A percentile compares a stretch with the other conserved stretches of the same genome.
phyloP scores from a whole-genome alignment of 1,140 invertebrate genomes.

The Cydia splendana region DNA sequence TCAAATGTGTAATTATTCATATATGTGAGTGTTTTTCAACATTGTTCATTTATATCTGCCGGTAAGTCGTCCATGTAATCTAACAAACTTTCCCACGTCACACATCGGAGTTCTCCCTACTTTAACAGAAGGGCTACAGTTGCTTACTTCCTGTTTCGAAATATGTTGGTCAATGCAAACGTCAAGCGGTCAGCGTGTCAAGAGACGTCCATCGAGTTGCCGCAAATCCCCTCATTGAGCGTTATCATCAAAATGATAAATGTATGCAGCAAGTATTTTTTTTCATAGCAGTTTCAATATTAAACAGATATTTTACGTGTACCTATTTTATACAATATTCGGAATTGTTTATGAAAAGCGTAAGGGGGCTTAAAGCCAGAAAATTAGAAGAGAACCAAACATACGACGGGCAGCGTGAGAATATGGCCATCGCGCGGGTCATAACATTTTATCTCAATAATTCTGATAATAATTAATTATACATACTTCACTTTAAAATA shows the following conservation, averaged over 20 bases:
- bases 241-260: constrained; percentile 21
- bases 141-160: neutral
- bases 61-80: neutral
- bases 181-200: constrained; percentile 13
- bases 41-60: neutral
- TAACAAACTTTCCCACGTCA: neutral
- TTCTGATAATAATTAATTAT: too few relatives aligned
- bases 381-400: too few relatives aligned
- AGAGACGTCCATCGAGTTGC: constrained; percentile 10
- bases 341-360: too few relatives aligned
- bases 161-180: neutral
- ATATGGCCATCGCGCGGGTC: too few relatives aligned
- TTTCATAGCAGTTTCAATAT: neutral
- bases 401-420: too few relatives aligned
- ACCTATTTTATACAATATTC: too few relatives aligned
- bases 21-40: neutral
- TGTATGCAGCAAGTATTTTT: constrained; percentile 1
- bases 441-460: too few relatives aligned
- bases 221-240: constrained; percentile 15
- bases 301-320: neutral
- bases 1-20: neutral
- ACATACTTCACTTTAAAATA: too few relatives aligned
- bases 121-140: neutral
- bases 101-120: neutral
- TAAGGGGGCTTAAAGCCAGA: too few relatives aligned